These are phyloP conservation scores for Glossosoma conforme DNA, from an alignment of 1,140 invertebrate species.

Conservation along the genomic window DNA sequence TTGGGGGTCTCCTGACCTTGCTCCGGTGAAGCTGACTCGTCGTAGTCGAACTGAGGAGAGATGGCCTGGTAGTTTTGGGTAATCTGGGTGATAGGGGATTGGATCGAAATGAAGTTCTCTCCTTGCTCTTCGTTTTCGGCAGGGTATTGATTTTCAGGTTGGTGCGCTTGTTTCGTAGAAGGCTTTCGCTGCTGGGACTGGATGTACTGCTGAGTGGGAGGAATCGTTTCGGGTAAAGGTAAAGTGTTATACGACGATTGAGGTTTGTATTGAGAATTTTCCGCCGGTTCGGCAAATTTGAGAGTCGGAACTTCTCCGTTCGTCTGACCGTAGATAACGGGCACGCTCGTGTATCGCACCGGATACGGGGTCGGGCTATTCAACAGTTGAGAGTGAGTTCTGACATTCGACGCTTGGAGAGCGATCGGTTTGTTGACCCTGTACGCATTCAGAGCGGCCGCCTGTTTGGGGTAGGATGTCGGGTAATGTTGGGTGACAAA, in stretches of 20 bases:
- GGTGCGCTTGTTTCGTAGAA: constrained; percentile 8
- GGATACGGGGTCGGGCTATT: constrained; percentile 6
- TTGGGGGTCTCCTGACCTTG: background rate
- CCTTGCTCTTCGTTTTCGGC: constrained; percentile 5
- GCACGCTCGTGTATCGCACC: constrained; percentile 13
- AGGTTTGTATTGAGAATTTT: constrained; percentile 12
- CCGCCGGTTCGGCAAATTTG: constrained; percentile 11
- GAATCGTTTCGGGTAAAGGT: constrained; percentile 1
- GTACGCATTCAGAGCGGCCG: constrained; percentile 9
- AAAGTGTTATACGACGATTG: background rate
- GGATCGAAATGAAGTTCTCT: background rate
- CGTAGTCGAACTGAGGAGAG: constrained; percentile 15
- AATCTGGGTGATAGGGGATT: constrained; percentile 10
- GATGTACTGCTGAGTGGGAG: constrained; percentile 1
- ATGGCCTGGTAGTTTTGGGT: constrained; percentile 13
- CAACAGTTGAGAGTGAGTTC: too few relatives aligned
- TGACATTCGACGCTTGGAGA: constrained; percentile 9
- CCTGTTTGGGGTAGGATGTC: constrained; percentile 11
- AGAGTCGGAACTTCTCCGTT: constrained; percentile 10
- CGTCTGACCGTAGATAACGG: constrained; percentile 22
- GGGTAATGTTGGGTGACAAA: constrained; percentile 16
- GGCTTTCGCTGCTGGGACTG: constrained; percentile 2
- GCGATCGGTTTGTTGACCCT: constrained; percentile 16
- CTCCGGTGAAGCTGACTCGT: background rate
- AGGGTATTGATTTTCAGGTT: constrained; percentile 2